Conservation (phyloP, 2,888 invertebrate genomes). For the Phaonia tiefii region DNA sequence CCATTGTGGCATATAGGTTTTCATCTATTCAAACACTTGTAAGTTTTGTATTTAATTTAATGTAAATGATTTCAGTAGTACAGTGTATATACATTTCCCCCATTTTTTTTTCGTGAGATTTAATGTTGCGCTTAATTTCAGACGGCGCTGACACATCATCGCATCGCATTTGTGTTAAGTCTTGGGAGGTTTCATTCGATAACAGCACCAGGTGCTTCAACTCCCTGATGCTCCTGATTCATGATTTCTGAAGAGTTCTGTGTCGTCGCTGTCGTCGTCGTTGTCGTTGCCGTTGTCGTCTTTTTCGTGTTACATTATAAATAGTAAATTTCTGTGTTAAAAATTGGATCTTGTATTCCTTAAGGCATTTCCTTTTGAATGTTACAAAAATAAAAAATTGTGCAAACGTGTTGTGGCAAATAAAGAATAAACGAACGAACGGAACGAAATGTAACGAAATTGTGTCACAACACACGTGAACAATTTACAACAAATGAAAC, state of each 20-base stretch:
- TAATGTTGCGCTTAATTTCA: slow-evolving; percentile 27
- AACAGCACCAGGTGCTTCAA: slow-evolving; percentile 48
- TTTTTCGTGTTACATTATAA: slow-evolving; percentile 22
- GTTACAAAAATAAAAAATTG: not conserved
- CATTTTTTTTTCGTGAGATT: slow-evolving; percentile 41
- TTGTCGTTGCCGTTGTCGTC: too few relatives aligned
- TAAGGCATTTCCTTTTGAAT: slow-evolving; percentile 43
- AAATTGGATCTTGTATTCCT: slow-evolving; percentile 42
- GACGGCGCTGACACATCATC: too few relatives aligned
- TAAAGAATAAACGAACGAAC: too few relatives aligned
- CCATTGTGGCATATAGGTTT: slow-evolving; percentile 9
- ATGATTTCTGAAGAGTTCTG: slow-evolving; percentile 44
- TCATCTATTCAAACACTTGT: slow-evolving; percentile 33
- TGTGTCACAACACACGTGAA: slow-evolving; percentile 60
- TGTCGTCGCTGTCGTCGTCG: too few relatives aligned
- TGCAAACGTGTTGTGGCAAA: slow-evolving; percentile 25
- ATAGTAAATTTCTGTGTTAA: slow-evolving; percentile 36
- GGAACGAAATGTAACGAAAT: slow-evolving; percentile 40
- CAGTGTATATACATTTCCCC: too few relatives aligned
- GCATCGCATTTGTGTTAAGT: not conserved
- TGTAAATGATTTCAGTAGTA: slow-evolving; percentile 29
- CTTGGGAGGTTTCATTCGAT: not conserved
- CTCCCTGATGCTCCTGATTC: slow-evolving; percentile 15
- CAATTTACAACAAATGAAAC: slow-evolving; percentile 44
- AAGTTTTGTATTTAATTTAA: slow-evolving; percentile 47